Percentiles rank a stretch among this genome's conserved stretches.
These are phyloP conservation scores for Charaxes varanes DNA, from an alignment of 1,140 invertebrate species.

Conservation along the genomic window DNA sequence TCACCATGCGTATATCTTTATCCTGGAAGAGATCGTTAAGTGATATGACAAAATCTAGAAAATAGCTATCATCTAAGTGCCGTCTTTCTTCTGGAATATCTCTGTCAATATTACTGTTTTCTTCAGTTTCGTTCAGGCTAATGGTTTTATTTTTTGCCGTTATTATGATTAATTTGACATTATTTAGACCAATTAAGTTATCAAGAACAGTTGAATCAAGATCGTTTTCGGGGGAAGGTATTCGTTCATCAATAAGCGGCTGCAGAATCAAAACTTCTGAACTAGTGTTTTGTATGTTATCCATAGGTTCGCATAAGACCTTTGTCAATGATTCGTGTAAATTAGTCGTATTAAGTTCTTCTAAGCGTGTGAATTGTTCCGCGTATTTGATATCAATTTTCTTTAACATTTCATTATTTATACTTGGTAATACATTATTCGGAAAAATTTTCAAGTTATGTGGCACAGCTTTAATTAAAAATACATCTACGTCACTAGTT, in stretches of 20 bases:
- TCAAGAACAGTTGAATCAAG: too few relatives aligned
- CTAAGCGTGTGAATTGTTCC: neutral
- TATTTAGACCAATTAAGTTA: too few relatives aligned
- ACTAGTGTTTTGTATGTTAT: neutral
- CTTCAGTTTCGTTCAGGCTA: neutral
- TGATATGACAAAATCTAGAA: slow-evolving; percentile 14
- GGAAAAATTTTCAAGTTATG: too few relatives aligned
- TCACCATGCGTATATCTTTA: slow-evolving; percentile 7
- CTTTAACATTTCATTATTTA: too few relatives aligned
- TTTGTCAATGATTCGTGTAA: neutral
- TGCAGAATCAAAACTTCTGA: neutral
- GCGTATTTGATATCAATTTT: too few relatives aligned
- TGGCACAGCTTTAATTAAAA: too few relatives aligned
- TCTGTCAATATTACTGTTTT: neutral
- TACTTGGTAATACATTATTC: too few relatives aligned
- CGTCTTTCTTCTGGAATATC: neutral
- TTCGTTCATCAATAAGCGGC: neutral
- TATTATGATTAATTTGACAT: too few relatives aligned
- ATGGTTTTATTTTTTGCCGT: neutral
- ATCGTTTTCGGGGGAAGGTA: too few relatives aligned
- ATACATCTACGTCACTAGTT: too few relatives aligned
- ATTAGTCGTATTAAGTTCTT: neutral
- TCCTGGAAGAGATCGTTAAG: slow-evolving; percentile 4
- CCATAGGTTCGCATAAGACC: neutral
- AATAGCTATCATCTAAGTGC: slow-evolving; percentile 7